Conservation (phyloP, 2,113 vertebrate species). For the Ptyas mucosa region DNA sequence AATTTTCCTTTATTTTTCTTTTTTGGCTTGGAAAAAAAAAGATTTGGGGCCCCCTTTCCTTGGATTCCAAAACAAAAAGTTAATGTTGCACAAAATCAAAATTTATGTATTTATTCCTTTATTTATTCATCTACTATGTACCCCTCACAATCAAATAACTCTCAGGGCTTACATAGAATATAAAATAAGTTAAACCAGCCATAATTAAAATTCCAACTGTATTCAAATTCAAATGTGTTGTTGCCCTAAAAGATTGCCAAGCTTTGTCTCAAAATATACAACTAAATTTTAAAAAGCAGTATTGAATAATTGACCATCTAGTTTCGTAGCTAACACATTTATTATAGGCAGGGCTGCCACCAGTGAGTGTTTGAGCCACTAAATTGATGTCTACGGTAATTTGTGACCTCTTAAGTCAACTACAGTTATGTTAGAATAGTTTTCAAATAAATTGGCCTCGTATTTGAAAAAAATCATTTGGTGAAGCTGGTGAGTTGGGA, state of each 20-base stretch:
- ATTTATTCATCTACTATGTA: not conserved
- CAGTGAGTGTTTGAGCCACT: not conserved
- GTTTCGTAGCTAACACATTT: not conserved
- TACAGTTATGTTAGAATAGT: not conserved
- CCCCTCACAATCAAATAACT: not conserved
- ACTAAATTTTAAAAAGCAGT: not conserved
- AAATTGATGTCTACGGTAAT: not conserved
- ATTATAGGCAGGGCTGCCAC: not conserved
- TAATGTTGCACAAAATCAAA: not conserved
- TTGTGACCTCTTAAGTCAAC: not conserved
- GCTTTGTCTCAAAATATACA: not conserved
- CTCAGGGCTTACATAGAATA: not conserved
- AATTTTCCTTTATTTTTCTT: not conserved
- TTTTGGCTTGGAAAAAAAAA: not conserved
- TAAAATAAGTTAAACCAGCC: not conserved
- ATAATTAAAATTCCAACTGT: not conserved
- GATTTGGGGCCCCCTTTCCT: not conserved
- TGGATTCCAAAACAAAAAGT: not conserved
- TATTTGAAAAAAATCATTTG: not conserved
- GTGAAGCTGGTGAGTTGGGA: not conserved
- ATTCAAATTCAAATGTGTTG: not conserved
- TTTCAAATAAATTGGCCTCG: not conserved
- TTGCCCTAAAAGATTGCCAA: not conserved
- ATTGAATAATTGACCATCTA: not conserved
- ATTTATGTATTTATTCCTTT: not conserved